Percentiles rank a stretch among this genome's conserved stretches.
Conservation (phyloP, 2,113 vertebrate species). For the Anoura caudifer region DNA sequence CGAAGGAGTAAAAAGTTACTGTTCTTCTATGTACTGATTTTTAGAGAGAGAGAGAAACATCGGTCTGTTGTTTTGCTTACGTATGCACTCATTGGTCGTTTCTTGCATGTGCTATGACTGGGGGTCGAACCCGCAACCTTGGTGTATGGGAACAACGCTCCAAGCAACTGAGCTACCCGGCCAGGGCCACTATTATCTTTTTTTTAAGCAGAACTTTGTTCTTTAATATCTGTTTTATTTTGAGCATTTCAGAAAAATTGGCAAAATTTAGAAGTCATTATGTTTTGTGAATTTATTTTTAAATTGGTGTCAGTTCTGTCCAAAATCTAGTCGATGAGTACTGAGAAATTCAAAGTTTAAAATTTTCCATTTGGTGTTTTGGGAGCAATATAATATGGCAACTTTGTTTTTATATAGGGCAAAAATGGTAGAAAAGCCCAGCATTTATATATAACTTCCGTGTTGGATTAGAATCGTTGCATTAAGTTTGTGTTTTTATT, state of each 20-base stretch:
- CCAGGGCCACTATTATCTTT: background rate
- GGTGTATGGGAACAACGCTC: no score
- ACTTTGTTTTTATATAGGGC: background rate
- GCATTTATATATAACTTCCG: background rate
- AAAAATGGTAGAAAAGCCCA: background rate
- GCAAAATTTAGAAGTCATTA: background rate
- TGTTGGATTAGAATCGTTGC: slow-evolving; percentile 1
- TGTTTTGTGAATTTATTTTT: background rate
- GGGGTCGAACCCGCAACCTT: no score
- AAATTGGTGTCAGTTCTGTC: background rate
- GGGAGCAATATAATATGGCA: background rate
- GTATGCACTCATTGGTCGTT: no score
- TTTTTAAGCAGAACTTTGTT: background rate
- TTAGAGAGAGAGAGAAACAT: no score
- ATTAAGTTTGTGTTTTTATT: background rate
- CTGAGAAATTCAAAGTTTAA: background rate
- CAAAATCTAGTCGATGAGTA: background rate
- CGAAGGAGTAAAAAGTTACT: background rate
- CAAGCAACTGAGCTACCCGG: no score
- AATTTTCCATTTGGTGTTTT: background rate
- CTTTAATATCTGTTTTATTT: background rate
- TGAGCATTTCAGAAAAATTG: background rate
- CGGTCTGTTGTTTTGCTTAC: no score
- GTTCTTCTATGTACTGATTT: background rate
- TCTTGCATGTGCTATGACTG: no score